A percentile compares a stretch with the other conserved stretches of the same genome.
Evolutionary conservation across 2,888 invertebrate species (phyloP).

Genomic region (Eupithecia dodoneata): DNA sequence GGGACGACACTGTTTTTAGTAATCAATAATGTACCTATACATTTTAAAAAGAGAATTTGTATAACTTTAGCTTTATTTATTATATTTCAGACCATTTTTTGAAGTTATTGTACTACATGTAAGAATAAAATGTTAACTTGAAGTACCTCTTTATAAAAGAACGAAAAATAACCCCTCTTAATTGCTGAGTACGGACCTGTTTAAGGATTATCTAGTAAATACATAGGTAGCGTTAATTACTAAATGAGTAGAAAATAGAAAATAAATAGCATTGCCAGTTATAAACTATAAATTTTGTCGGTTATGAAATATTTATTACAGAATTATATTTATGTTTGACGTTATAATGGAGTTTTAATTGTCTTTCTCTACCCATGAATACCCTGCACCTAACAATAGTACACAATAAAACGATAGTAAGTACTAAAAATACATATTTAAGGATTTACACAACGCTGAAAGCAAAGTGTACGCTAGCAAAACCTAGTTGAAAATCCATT

Average conservation of each 20-base stretch:
- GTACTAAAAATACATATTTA: too few relatives aligned
- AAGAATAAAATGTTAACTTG: conserved; percentile 20
- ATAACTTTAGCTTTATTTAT: not conserved
- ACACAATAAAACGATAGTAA: too few relatives aligned
- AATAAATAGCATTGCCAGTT: not conserved
- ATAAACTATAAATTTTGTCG: not conserved
- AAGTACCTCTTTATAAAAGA: not conserved
- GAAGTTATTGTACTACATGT: conserved; percentile 1
- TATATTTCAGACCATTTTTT: conserved; percentile 2
- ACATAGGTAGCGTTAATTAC: conserved; percentile 33
- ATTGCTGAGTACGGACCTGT: conserved; percentile 32
- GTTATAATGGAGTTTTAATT: not conserved
- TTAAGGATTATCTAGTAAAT: conserved; percentile 33
- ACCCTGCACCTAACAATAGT: not conserved
- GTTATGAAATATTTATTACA: conserved; percentile 57
- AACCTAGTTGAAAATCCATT: not conserved
- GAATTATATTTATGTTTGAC: not conserved
- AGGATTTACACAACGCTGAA: not conserved
- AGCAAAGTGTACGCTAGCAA: not conserved
- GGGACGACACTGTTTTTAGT: not conserved
- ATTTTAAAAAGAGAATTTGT: not conserved
- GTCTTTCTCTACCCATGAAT: not conserved
- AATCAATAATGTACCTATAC: not conserved
- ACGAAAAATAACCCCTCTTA: conserved; percentile 2
- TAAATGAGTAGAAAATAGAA: not conserved